Base-by-base conservation (phyloP, 2,888 invertebrate genomes). In the Marronus borbonicus region DNA sequence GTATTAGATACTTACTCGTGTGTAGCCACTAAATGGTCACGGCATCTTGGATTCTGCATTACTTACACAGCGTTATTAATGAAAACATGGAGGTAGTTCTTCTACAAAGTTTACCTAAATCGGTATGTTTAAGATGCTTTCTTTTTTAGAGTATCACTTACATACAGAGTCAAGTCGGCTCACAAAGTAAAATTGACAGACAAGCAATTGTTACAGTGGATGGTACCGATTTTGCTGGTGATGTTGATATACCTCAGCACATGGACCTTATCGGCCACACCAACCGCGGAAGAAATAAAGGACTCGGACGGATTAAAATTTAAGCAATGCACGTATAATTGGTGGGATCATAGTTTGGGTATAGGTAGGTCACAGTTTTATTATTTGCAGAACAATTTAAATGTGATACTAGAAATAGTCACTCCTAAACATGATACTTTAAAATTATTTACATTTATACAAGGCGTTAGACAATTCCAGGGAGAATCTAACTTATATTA, bases 301-400 rank as follows among this genome's bases (percentile, higher is more conserved):
- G 95, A 96, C 86, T 92, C 93, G 83, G 90, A 91, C 83, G 94
- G 93, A 75, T 90, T 97, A 80, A 94, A 95, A 87, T 97, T 97
- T 89, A 95, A 94, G 86, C 96, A 96, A 86, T 98, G 98, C 89
- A 92, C 94, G 49, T 96, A 95, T 88, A 96, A 96, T 85, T 97
- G 97, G 96, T 98, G 97, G 97, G 96, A 96, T 91, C 97, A 97
- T 88, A 96, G 96, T 87, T 91, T 97, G 87, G 96, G 96, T 65
- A 96, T 96, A 86, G 96, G 97, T 93, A 83, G 83, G 81, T 58
- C 28, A 58, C 5, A 12, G 44, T 44, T 8, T 44, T 12, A 8
- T 44, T 12, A 8, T 44, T 44, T 44, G 1, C 8, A 44, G 10
- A 12, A 44, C 12, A 44, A 1, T 12, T 44, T 8, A 8, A 44